Percentiles rank a stretch among this genome's conserved stretches.
These are phyloP conservation scores for Dasypus novemcinctus DNA, from an alignment of 2,113 vertebrate genomes.

Conservation along the genomic window DNA sequence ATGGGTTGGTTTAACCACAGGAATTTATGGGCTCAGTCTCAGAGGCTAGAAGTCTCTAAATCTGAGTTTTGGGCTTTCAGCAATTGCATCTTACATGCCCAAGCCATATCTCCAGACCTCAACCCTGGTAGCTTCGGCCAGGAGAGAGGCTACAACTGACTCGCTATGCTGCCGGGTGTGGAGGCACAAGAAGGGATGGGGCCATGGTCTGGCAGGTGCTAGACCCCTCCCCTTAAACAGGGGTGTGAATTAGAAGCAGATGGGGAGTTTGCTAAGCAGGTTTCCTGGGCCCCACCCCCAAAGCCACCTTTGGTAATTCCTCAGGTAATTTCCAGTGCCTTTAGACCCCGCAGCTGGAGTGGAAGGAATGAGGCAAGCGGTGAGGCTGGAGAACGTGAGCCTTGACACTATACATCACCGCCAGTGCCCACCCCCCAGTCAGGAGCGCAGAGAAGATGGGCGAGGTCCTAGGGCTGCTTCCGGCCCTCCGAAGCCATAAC, in stretches of 20 bases:
- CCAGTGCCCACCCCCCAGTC: too few species aligned
- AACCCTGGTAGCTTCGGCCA: not conserved
- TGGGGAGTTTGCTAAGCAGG: too few species aligned
- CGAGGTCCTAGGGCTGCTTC: not conserved
- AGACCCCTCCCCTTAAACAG: not conserved
- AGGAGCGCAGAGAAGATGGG: not conserved
- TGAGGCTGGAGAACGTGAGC: not conserved
- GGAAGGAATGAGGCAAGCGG: not conserved
- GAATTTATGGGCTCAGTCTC: too few species aligned
- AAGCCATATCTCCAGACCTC: not conserved
- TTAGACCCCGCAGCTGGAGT: not conserved
- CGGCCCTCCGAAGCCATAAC: not conserved
- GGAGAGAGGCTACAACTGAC: not conserved
- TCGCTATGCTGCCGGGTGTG: accelerated
- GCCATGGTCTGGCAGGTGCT: not conserved
- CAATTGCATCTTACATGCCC: not conserved
- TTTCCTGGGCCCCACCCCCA: not conserved
- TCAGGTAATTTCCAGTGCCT: not conserved
- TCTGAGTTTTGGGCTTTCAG: not conserved
- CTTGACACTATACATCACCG: accelerated
- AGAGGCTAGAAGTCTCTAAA: too few species aligned
- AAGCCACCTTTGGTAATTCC: not conserved
- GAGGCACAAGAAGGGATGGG: not conserved
- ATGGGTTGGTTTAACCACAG: too few species aligned
- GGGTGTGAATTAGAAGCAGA: too few species aligned